Percentiles rank a stretch among this genome's conserved stretches.
Evolutionary conservation across 2,797 vertebrate species (phyloP).

Genomic region (Myotis vivesi): DNA sequence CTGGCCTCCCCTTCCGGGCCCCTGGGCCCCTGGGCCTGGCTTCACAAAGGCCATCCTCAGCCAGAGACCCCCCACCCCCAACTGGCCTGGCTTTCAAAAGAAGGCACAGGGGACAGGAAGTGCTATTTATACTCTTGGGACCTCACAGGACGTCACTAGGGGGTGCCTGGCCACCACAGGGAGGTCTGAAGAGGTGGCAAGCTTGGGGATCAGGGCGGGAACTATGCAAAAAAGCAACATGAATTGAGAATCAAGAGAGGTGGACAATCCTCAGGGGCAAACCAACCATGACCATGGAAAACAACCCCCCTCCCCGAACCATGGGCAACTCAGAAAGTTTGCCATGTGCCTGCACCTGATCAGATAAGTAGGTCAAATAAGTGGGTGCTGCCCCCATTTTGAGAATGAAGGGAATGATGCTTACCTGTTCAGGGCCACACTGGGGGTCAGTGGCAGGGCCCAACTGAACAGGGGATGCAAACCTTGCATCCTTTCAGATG

Average conservation of each 20-base stretch:
- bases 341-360: background rate
- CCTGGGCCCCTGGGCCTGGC: background rate
- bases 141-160: background rate
- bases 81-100: constrained; percentile 20
- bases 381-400: background rate
- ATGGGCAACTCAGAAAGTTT: background rate
- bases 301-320: background rate
- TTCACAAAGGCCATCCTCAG: background rate
- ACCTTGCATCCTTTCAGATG: too few relatives aligned
- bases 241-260: background rate
- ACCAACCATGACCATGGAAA: background rate
- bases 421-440: background rate
- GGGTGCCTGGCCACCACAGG: background rate
- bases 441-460: background rate
- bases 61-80: background rate
- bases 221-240: background rate
- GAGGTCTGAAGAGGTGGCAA: constrained; percentile 21
- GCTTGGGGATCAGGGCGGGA: background rate
- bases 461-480: background rate
- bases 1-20: background rate
- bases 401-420: background rate
- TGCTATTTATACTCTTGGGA: constrained; percentile 61
- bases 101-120: constrained; percentile 54
- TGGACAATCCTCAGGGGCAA: background rate
- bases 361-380: background rate